These are phyloP conservation scores for Myotis planiceps DNA, from an alignment of 2,797 vertebrate species.

Conservation along the genomic window DNA sequence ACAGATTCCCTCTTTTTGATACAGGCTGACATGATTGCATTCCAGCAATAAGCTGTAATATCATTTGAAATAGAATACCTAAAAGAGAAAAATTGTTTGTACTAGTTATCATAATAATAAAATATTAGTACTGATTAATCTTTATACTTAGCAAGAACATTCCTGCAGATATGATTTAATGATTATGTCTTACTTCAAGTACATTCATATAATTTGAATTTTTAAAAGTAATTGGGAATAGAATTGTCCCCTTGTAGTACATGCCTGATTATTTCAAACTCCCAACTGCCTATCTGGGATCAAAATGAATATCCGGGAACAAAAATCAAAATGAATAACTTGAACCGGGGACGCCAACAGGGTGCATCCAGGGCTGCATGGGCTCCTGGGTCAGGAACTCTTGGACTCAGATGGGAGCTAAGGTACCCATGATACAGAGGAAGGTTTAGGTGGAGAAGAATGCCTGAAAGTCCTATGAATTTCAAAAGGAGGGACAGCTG, in stretches of 20 bases:
- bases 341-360: not conserved
- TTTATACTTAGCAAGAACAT: not conserved
- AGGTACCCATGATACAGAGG: not conserved
- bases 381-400: not conserved
- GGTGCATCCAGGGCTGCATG: not conserved
- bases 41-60: not conserved
- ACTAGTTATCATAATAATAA: not conserved
- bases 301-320: not conserved
- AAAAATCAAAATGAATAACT: not conserved
- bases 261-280: not conserved
- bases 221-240: not conserved
- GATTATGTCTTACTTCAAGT: not conserved
- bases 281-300: not conserved
- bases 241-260: not conserved
- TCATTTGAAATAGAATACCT: not conserved
- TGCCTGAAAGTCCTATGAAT: not conserved
- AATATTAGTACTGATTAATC: not conserved
- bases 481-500: not conserved
- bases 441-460: not conserved
- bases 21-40: not conserved
- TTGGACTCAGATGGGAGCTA: not conserved
- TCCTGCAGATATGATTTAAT: not conserved
- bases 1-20: not conserved
- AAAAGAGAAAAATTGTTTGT: not conserved
- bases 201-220: not conserved